Evolutionary conservation across 2,797 vertebrate genomes (phyloP).

Genomic region (Macroramphosus scolopax): DNA sequence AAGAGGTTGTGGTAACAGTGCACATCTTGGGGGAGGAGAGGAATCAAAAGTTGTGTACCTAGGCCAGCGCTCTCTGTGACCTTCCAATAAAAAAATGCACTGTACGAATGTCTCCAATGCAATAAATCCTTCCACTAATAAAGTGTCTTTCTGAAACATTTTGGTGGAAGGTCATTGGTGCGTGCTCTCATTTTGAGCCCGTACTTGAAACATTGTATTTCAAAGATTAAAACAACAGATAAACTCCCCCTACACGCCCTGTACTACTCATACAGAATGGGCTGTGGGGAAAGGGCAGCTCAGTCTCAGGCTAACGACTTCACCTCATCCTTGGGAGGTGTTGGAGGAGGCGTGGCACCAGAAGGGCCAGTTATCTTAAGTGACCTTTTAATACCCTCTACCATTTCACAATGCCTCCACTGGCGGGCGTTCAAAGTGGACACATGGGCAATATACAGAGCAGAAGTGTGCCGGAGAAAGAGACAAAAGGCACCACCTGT

Average conservation of each 20-base stretch:
- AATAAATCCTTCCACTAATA: slow-evolving; percentile 13
- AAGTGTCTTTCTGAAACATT: slow-evolving; percentile 5
- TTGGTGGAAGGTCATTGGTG: slow-evolving; percentile 30
- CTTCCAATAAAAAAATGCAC: slow-evolving; percentile 21
- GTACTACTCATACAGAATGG: not conserved
- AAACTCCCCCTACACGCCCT: slow-evolving; percentile 15
- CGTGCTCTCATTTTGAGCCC: slow-evolving; percentile 34
- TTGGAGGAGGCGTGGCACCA: slow-evolving; percentile 62
- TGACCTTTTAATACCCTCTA: slow-evolving; percentile 71
- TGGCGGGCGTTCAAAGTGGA: slow-evolving; percentile 47
- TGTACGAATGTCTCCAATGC: slow-evolving; percentile 5
- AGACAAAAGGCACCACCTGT: slow-evolving; percentile 77
- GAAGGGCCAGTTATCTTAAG: slow-evolving; percentile 73
- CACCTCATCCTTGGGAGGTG: slow-evolving; percentile 53
- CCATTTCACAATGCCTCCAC: slow-evolving; percentile 43
- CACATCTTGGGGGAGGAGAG: slow-evolving; percentile 50
- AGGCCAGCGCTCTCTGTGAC: slow-evolving; percentile 46
- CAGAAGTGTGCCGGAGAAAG: slow-evolving; percentile 65
- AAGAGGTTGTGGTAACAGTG: slow-evolving; percentile 61
- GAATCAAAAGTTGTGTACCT: slow-evolving; percentile 53
- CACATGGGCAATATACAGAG: slow-evolving; percentile 60
- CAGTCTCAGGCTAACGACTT: slow-evolving; percentile 51
- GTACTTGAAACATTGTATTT: slow-evolving; percentile 5
- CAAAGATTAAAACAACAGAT: slow-evolving; percentile 36
- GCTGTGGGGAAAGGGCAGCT: slow-evolving; percentile 7